These are phyloP conservation scores for Homalodisca vitripennis DNA, from an alignment of 1,140 invertebrate species.

Conservation along the genomic window DNA sequence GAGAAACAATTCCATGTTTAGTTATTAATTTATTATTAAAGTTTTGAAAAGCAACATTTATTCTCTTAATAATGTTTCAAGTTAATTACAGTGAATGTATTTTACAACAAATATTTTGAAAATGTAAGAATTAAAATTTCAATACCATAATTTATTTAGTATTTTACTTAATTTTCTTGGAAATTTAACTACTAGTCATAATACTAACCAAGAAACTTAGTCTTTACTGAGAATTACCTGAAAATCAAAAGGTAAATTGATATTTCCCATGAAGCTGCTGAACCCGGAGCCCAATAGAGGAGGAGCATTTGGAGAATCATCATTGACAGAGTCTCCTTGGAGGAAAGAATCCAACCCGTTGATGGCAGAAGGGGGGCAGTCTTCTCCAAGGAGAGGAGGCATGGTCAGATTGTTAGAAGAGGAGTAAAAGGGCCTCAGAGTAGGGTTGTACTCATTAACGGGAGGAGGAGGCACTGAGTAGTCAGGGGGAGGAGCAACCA, in stretches of 20 bases:
- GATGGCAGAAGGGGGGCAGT: conserved; percentile 15
- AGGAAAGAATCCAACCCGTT: conserved; percentile 24
- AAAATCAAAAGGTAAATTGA: conserved; percentile 48
- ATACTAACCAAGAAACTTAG: too few relatives aligned
- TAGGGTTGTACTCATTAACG: conserved; percentile 30
- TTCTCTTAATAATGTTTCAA: too few relatives aligned
- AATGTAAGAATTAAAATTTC: too few relatives aligned
- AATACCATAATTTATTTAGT: too few relatives aligned
- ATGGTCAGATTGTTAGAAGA: not conserved
- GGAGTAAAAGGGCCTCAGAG: not conserved
- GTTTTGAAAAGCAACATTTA: too few relatives aligned
- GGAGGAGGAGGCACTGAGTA: conserved; percentile 40
- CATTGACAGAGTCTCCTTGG: not conserved
- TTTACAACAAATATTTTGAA: too few relatives aligned
- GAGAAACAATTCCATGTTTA: too few relatives aligned
- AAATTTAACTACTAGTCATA: too few relatives aligned
- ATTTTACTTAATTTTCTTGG: too few relatives aligned
- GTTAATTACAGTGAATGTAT: too few relatives aligned
- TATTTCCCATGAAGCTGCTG: conserved; percentile 48
- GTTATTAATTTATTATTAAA: too few relatives aligned
- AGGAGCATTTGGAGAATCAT: conserved; percentile 35
- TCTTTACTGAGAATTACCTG: too few relatives aligned
- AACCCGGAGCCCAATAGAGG: conserved; percentile 47
- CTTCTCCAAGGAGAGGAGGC: conserved; percentile 23
- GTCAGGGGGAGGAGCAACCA: conserved; percentile 30